These are phyloP conservation scores for Himalopsyche kuldschensis DNA, from an alignment of 2,888 invertebrate species.

Conservation along the genomic window DNA sequence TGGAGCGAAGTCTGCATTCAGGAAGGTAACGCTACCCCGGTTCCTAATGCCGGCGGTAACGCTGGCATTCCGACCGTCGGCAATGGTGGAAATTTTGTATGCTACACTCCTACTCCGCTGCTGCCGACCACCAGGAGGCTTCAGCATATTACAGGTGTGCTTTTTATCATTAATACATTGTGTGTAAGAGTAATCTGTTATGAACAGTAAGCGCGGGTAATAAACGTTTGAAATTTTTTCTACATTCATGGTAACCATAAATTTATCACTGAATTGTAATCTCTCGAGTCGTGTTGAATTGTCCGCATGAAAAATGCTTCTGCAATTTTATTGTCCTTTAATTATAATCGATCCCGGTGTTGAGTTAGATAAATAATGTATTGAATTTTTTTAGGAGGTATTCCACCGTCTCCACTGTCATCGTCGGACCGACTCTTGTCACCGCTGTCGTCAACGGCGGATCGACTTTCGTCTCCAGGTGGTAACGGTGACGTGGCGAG, in stretches of 20 bases:
- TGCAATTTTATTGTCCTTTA: too few relatives aligned
- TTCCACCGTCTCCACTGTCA: slow-evolving; percentile 58
- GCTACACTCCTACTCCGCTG: neutral
- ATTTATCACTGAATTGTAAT: too few relatives aligned
- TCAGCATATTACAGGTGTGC: neutral
- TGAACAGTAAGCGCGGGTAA: too few relatives aligned
- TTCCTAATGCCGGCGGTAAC: neutral
- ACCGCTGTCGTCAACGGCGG: slow-evolving; percentile 63
- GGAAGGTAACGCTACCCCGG: neutral
- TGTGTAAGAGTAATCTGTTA: too few relatives aligned
- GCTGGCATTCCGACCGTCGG: neutral
- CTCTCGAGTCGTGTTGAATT: too few relatives aligned
- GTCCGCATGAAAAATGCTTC: too few relatives aligned
- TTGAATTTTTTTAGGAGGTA: slow-evolving; percentile 26
- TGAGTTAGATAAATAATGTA: too few relatives aligned
- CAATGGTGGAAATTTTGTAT: neutral
- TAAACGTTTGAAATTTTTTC: too few relatives aligned
- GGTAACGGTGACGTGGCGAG: slow-evolving; percentile 53
- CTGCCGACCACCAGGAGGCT: neutral
- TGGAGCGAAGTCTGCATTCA: slow-evolving; percentile 70
- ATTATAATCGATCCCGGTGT: too few relatives aligned
- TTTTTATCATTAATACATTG: neutral
- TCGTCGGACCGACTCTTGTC: slow-evolving; percentile 69
- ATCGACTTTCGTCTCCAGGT: slow-evolving; percentile 69
- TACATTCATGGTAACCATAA: too few relatives aligned